Conservation (phyloP, 2,797 vertebrate genomes). For the Tolypeutes matacus region DNA sequence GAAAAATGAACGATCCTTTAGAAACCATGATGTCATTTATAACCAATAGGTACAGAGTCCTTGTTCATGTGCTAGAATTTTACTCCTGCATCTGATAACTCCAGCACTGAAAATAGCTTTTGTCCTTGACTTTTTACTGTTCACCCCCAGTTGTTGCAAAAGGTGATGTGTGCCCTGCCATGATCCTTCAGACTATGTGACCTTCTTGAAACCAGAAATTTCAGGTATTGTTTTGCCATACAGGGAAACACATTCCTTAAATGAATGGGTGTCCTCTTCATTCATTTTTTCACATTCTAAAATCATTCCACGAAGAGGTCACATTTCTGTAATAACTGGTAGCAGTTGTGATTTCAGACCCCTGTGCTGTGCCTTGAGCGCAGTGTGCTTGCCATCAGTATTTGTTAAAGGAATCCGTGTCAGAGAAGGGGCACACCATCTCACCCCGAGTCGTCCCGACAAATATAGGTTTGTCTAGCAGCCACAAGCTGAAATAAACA, state of each 20-base stretch:
- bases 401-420: background rate
- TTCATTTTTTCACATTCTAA: constrained; percentile 9
- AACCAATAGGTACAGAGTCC: constrained; percentile 90
- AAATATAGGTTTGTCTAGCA: background rate
- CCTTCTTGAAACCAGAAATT: constrained; percentile 45
- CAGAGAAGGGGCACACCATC: background rate
- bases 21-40: constrained; percentile 94
- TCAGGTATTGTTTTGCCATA: background rate
- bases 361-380: background rate
- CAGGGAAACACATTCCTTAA: constrained; percentile 15
- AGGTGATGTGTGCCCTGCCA: background rate
- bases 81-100: constrained; percentile 80
- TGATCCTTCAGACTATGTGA: background rate
- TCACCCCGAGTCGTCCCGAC: background rate
- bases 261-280: background rate
- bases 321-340: background rate
- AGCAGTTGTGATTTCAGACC: background rate
- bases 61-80: constrained; percentile 80
- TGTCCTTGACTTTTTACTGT: constrained; percentile 78
- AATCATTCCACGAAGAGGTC: background rate
- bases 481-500: background rate
- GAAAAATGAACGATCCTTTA: constrained; percentile 71
- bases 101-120: constrained; percentile 84
- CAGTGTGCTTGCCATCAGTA: background rate
- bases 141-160: constrained; percentile 27